phyloP scores from a whole-genome alignment of 2,113 vertebrate genomes.

The Hypanus sabinus region DNA sequence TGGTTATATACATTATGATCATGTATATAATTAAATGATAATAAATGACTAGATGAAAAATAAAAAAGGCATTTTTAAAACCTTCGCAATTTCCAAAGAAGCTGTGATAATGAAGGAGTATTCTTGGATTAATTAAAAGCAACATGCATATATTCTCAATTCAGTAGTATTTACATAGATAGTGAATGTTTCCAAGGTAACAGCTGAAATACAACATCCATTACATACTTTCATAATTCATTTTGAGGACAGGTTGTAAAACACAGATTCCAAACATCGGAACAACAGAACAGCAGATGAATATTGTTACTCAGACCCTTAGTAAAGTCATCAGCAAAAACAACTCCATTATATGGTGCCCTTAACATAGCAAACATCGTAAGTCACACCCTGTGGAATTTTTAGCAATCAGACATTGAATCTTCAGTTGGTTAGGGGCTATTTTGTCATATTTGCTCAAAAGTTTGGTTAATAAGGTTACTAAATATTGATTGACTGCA shows the following conservation, averaged over 20 bases:
- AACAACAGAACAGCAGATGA: background rate
- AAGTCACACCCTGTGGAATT: too few species aligned
- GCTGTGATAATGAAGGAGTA: background rate
- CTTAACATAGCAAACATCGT: too few species aligned
- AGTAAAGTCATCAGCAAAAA: too few species aligned
- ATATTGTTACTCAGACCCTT: background rate
- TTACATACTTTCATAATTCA: background rate
- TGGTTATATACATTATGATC: too few species aligned
- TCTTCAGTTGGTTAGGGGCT: too few species aligned
- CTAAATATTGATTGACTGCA: too few species aligned
- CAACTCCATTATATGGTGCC: too few species aligned
- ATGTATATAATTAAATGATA: too few species aligned
- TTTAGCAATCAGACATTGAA: too few species aligned
- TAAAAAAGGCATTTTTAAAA: background rate
- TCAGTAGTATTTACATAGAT: background rate
- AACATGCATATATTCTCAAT: background rate
- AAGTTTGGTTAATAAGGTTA: too few species aligned
- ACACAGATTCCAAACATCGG: background rate
- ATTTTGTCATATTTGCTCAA: too few species aligned
- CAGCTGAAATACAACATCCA: background rate
- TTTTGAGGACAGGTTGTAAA: slow-evolving; percentile 5
- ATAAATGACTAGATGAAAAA: too few species aligned
- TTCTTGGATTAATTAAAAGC: background rate
- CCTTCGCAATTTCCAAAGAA: background rate
- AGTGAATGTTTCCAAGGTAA: slow-evolving; percentile 17